phyloP scores from a whole-genome alignment of 2,113 vertebrate genomes.

The Egretta garzetta region DNA sequence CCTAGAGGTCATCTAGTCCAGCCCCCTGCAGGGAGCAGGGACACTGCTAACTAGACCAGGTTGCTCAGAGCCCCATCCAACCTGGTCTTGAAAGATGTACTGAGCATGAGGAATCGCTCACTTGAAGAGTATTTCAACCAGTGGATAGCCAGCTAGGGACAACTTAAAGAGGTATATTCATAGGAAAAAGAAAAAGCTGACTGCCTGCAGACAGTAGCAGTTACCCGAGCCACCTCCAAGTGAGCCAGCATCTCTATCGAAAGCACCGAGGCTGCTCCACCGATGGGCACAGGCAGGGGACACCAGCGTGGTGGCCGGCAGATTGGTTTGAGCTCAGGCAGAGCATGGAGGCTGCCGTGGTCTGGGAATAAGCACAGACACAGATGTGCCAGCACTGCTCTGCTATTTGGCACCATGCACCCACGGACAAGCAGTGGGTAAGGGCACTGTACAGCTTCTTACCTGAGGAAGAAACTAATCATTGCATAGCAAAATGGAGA shows the following conservation, averaged over 20 bases:
- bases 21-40: no score
- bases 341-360: not conserved
- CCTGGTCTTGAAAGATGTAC: no score
- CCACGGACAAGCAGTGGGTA: not conserved
- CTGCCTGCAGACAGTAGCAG: not conserved
- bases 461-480: not conserved
- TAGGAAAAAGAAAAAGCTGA: not conserved
- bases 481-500: not conserved
- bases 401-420: no score
- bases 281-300: not conserved
- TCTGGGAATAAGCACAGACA: not conserved
- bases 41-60: no score
- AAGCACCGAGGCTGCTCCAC: not conserved
- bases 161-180: not conserved
- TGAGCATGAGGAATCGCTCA: not conserved
- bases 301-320: not conserved
- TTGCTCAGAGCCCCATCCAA: no score
- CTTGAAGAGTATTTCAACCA: not conserved
- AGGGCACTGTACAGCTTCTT: not conserved
- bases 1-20: no score
- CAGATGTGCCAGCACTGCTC: not conserved
- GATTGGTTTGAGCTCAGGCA: not conserved
- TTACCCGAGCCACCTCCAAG: not conserved
- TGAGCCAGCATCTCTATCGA: not conserved
- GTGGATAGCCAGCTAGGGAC: not conserved